A percentile compares a stretch with the other conserved stretches of the same genome.
Evolutionary conservation across 1,140 invertebrate species (phyloP).

Genomic region (Druon quercuslanigerum): DNA sequence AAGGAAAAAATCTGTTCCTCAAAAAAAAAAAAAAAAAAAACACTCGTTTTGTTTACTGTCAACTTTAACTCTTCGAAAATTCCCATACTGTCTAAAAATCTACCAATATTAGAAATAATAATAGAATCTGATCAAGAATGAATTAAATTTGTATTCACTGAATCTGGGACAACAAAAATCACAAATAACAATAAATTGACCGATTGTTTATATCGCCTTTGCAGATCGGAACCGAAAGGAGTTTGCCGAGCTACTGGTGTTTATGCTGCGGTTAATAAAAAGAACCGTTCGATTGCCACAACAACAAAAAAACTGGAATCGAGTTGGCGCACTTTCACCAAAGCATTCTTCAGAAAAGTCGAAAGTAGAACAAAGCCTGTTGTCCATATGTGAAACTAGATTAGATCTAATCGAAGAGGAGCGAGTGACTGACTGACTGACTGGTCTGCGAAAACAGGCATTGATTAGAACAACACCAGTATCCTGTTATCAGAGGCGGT

Average conservation of each 20-base stretch:
- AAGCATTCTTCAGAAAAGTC: neutral
- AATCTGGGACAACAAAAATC: neutral
- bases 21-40: too few species aligned
- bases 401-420: constrained; percentile 21
- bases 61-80: too few species aligned
- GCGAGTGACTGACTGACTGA: constrained; percentile 30
- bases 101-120: too few species aligned
- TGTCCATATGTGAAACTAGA: constrained; percentile 5
- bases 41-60: too few species aligned
- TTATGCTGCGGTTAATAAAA: neutral
- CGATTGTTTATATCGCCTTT: neutral
- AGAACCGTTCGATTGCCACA: neutral
- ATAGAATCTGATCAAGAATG: neutral
- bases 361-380: constrained; percentile 17
- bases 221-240: neutral
- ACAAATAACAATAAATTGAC: neutral
- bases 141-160: neutral
- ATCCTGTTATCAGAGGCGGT: constrained; percentile 8
- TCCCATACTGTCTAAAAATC: too few species aligned
- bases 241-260: neutral
- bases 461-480: constrained; percentile 29
- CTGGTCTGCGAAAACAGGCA: constrained; percentile 11
- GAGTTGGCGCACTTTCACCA: constrained; percentile 26
- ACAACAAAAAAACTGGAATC: neutral
- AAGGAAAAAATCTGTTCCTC: too few species aligned